phyloP scores from a whole-genome alignment of 1,140 invertebrate genomes.

The Thalassaphorura encarpata region DNA sequence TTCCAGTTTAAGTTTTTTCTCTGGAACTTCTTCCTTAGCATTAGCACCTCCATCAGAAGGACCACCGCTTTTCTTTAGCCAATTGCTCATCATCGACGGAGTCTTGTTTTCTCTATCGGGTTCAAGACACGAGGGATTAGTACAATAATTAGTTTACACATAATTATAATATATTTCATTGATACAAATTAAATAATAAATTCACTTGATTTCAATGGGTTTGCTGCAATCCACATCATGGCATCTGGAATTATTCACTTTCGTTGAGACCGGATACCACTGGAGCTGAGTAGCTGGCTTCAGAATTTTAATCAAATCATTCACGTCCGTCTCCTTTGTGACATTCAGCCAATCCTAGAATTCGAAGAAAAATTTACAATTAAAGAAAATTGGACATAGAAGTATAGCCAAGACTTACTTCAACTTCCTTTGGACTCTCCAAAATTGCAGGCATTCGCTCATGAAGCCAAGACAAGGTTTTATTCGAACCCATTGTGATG shows the following conservation, averaged over 20 bases:
- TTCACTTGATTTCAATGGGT: constrained; percentile 38
- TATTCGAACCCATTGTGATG: constrained; percentile 63
- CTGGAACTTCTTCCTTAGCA: background rate
- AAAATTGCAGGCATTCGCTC: constrained; percentile 69
- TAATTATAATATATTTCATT: background rate
- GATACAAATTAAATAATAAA: too few relatives aligned
- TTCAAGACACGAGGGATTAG: background rate
- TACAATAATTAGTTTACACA: background rate
- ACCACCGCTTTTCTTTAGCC: constrained; percentile 12
- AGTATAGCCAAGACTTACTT: constrained; percentile 42
- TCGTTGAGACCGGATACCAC: constrained; percentile 58
- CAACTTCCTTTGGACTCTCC: constrained; percentile 53
- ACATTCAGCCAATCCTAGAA: constrained; percentile 56
- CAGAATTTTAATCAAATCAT: constrained; percentile 46
- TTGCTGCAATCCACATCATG: constrained; percentile 58
- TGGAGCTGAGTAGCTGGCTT: constrained; percentile 43
- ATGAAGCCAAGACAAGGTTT: constrained; percentile 60
- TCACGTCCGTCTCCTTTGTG: constrained; percentile 42
- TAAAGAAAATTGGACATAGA: background rate
- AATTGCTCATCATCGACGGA: constrained; percentile 22
- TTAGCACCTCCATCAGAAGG: background rate
- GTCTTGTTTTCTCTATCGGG: constrained; percentile 5
- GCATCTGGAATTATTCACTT: constrained; percentile 61
- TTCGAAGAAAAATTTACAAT: background rate
- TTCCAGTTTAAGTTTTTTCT: background rate